These are phyloP conservation scores for Hydrozoanthus gracilis DNA, from an alignment of 92 coral and sea anemone species.

Conservation along the genomic window DNA sequence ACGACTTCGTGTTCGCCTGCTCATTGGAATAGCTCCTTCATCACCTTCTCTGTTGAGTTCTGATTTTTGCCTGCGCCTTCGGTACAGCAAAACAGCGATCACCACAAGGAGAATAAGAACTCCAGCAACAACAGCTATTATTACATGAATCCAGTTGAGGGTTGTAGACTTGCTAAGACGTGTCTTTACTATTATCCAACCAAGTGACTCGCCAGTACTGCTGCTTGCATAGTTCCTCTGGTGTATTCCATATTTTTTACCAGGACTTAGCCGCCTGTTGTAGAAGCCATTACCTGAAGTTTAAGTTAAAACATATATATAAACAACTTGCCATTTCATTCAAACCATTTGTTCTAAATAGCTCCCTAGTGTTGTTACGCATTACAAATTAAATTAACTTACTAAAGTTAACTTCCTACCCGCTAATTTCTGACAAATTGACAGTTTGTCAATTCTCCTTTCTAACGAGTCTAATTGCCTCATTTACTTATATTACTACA, in stretches of 20 bases:
- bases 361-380: no score
- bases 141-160: neutral
- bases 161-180: neutral
- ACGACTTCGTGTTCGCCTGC: slow-evolving; percentile 8
- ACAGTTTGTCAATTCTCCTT: no score
- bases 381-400: no score
- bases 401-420: no score
- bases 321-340: no score
- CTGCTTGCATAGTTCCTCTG: slow-evolving; percentile 17
- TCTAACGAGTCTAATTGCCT: no score
- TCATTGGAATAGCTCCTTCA: neutral
- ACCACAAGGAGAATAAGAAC: neutral
- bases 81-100: neutral
- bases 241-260: neutral
- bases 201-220: neutral
- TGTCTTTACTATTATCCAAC: neutral
- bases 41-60: neutral
- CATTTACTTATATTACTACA: no score
- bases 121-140: neutral
- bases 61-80: neutral
- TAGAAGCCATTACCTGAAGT: neutral
- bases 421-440: no score
- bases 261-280: neutral
- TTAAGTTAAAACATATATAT: no score
- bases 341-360: no score